These are phyloP conservation scores for Pseudobourletiella spinata DNA, from an alignment of 1,140 invertebrate genomes.

Conservation along the genomic window DNA sequence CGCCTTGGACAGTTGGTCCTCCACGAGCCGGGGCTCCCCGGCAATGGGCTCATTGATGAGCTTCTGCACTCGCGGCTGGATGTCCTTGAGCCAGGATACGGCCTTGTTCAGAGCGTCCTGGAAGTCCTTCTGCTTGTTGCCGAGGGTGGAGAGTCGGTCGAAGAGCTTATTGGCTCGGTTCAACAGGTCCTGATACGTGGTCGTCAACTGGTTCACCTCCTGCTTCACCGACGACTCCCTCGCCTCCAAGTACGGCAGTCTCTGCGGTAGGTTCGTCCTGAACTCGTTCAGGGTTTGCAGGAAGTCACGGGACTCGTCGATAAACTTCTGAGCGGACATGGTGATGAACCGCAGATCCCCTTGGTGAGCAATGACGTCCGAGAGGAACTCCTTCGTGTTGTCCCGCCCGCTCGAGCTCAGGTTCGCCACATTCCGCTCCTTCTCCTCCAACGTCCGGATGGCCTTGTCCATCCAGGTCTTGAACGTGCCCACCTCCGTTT, in stretches of 20 bases:
- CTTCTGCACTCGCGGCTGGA: slow-evolving; percentile 47
- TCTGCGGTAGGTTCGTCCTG: slow-evolving; percentile 66
- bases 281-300: slow-evolving; percentile 72
- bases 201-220: slow-evolving; percentile 52
- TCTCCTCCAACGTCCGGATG: slow-evolving; percentile 67
- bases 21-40: slow-evolving; percentile 74
- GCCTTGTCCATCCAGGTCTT: slow-evolving; percentile 74
- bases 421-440: slow-evolving; percentile 72
- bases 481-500: slow-evolving; percentile 68
- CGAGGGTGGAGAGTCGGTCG: slow-evolving; percentile 65
- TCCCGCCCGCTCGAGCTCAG: slow-evolving; percentile 47
- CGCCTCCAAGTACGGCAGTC: slow-evolving; percentile 64
- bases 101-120: slow-evolving; percentile 75
- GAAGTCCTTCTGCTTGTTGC: slow-evolving; percentile 68
- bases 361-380: slow-evolving; percentile 87
- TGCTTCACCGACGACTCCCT: slow-evolving; percentile 59
- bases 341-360: slow-evolving; percentile 88
- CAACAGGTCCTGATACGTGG: slow-evolving; percentile 60
- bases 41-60: slow-evolving; percentile 70
- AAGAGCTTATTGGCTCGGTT: slow-evolving; percentile 69
- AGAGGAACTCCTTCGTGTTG: slow-evolving; percentile 74
- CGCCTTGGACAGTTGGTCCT: slow-evolving; percentile 74
- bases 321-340: slow-evolving; percentile 88
- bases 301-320: slow-evolving; percentile 86
- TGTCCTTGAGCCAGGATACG: slow-evolving; percentile 67